These are phyloP conservation scores for Troglohyphantes excavatus DNA, from an alignment of 2,888 invertebrate genomes.

Conservation along the genomic window DNA sequence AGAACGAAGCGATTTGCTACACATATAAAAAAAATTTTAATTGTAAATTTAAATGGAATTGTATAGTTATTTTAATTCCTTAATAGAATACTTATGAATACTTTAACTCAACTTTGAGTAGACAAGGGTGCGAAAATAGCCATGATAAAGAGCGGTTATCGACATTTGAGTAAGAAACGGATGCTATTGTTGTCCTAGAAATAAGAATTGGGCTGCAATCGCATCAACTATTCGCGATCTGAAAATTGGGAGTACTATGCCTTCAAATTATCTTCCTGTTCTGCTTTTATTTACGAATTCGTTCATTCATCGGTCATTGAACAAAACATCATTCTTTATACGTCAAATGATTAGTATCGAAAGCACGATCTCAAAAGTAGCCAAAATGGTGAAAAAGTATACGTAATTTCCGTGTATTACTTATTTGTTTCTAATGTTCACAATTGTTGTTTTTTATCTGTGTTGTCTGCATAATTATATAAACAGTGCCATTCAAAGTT, in stretches of 20 bases:
- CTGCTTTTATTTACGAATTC: slow-evolving; percentile 69
- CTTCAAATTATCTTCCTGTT: slow-evolving; percentile 63
- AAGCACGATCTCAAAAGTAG: slow-evolving; percentile 75
- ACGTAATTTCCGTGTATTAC: slow-evolving; percentile 74
- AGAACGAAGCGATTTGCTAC: too few species aligned
- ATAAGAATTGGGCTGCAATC: slow-evolving; percentile 22
- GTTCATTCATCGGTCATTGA: slow-evolving; percentile 75
- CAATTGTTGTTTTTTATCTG: slow-evolving; percentile 71
- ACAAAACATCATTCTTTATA: slow-evolving; percentile 78
- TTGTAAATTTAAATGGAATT: too few species aligned
- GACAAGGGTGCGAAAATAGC: too few species aligned
- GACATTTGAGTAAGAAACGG: neutral
- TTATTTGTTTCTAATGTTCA: slow-evolving; percentile 76
- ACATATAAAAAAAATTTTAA: too few species aligned
- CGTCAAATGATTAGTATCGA: slow-evolving; percentile 66
- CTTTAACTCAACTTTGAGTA: too few species aligned
- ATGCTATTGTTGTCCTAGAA: slow-evolving; percentile 12
- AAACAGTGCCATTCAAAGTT: slow-evolving; percentile 79
- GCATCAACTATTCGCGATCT: neutral
- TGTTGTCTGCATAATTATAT: slow-evolving; percentile 76
- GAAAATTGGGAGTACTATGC: neutral
- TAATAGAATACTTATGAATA: too few species aligned
- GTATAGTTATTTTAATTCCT: too few species aligned
- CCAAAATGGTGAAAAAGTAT: slow-evolving; percentile 72
- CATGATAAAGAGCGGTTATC: neutral